These are phyloP conservation scores for Mycogona germanica DNA, from an alignment of 2,888 invertebrate genomes.

Conservation along the genomic window DNA sequence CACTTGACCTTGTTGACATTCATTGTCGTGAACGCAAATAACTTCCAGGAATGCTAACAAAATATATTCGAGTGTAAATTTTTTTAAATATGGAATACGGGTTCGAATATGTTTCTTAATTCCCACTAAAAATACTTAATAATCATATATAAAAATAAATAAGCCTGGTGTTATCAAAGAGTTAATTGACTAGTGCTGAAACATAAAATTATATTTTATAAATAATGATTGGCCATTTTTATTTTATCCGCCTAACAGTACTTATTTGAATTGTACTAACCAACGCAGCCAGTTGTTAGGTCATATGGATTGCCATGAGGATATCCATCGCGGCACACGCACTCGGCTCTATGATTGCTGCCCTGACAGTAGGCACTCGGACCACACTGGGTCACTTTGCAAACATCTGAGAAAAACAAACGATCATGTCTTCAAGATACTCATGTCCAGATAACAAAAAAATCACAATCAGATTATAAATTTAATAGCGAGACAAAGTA, in stretches of 20 bases:
- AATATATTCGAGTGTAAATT: background rate
- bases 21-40: slow-evolving; percentile 20
- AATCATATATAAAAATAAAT: background rate
- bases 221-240: too few relatives aligned
- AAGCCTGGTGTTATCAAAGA: background rate
- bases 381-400: slow-evolving; percentile 26
- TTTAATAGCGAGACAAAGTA: background rate
- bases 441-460: background rate
- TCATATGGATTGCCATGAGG: slow-evolving; percentile 65
- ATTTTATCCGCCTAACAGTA: too few relatives aligned
- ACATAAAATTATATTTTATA: background rate
- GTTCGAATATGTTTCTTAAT: too few relatives aligned
- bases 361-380: slow-evolving; percentile 26
- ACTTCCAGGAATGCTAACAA: slow-evolving; percentile 10
- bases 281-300: slow-evolving; percentile 53
- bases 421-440: background rate
- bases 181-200: background rate
- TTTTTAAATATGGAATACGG: too few relatives aligned
- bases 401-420: slow-evolving; percentile 23
- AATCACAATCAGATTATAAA: background rate
- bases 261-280: slow-evolving; percentile 39
- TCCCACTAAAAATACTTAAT: background rate
- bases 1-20: slow-evolving; percentile 25
- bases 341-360: slow-evolving; percentile 25
- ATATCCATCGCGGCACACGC: slow-evolving; percentile 36